Base-by-base conservation (phyloP, 2,888 invertebrate genomes). In the Sclerodermus sp. region DNA sequence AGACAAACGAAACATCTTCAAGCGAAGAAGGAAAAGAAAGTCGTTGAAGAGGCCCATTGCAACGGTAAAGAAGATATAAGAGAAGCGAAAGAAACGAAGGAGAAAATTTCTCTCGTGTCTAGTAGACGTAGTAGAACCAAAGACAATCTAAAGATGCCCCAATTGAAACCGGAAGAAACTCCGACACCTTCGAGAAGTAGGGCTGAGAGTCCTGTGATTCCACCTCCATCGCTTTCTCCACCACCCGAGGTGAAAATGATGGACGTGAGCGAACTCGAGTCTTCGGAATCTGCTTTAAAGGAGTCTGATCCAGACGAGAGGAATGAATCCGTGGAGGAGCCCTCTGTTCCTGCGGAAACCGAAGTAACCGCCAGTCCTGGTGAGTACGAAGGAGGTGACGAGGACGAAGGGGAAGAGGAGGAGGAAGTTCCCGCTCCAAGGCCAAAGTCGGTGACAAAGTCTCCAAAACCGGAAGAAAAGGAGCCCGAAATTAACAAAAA, bases 321-420 rank as follows among this genome's bases (percentile, higher is more conserved):
- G 54, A 55, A 43, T 42, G 17, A 60, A 62, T 17, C 58, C 39
- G 23, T 23, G 23, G 71, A 70, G 38, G 60, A 55, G 3, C 57
- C 49, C 4, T 53, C 53, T 14, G 60, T 59, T 31, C 57, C 62
- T 17, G 57, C 63, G 1, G 72, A 71, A 53, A 58, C 63, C 41
- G 73, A 76, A 42, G 64, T 69, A 1, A 70, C 73, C 1, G 74
- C 69, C 2, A 77, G 77, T 64, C 73, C 77, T 1, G 76, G 74
- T 4, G 77, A 78, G 36, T 76, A 78, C 51, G 76, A 76, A 39
- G 77, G 74, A 2, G 76, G 76, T 0, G 78, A 78, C 47, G 78
- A 78, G 37, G 78, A 78, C 43, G 78, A 78, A 29, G 78, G 77
- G 0, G 78, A 78, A 30, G 78, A 73, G 31, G 74, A 73, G 15